Conservation (phyloP, 2,888 invertebrate species). For the Drosophila limbata region DNA sequence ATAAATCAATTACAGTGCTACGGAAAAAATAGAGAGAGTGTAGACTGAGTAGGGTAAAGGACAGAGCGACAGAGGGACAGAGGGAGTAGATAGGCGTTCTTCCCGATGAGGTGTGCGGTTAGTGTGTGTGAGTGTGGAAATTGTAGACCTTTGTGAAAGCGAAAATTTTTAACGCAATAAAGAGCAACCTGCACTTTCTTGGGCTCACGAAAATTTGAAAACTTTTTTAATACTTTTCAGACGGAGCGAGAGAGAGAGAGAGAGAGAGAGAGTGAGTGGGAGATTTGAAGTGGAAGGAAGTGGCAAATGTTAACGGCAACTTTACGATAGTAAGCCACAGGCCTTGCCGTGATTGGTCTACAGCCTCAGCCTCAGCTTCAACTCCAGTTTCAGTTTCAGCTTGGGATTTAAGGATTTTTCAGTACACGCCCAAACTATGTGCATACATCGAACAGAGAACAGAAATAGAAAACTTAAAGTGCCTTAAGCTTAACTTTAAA, state of each 20-base stretch:
- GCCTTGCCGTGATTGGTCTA: slow-evolving; percentile 29
- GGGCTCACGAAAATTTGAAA: slow-evolving; percentile 67
- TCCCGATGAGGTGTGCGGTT: slow-evolving; percentile 20
- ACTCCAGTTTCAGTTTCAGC: not conserved
- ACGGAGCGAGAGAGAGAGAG: not conserved
- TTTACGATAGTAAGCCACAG: slow-evolving; percentile 39
- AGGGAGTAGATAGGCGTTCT: slow-evolving; percentile 32
- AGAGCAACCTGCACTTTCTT: slow-evolving; percentile 67
- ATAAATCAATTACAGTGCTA: slow-evolving; percentile 77
- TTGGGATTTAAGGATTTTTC: slow-evolving; percentile 16
- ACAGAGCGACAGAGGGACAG: not conserved
- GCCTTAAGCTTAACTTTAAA: slow-evolving; percentile 29
- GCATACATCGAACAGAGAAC: slow-evolving; percentile 13
- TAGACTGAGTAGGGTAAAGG: not conserved
- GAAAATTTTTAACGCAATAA: slow-evolving; percentile 74
- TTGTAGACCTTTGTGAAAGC: slow-evolving; percentile 63
- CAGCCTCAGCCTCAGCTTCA: not conserved
- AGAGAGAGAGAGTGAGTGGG: not conserved
- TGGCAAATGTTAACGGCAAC: slow-evolving; percentile 27
- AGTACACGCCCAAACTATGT: slow-evolving; percentile 25
- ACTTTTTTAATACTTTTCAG: slow-evolving; percentile 68
- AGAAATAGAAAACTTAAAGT: slow-evolving; percentile 16
- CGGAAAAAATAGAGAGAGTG: slow-evolving; percentile 17
- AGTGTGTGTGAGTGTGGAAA: slow-evolving; percentile 20
- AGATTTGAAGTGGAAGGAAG: slow-evolving; percentile 18